Evolutionary conservation across 2,797 vertebrate genomes (phyloP), one percentile per base, ranked within the genome.

Genomic region (Helicolenus hilgendorfi): DNA sequence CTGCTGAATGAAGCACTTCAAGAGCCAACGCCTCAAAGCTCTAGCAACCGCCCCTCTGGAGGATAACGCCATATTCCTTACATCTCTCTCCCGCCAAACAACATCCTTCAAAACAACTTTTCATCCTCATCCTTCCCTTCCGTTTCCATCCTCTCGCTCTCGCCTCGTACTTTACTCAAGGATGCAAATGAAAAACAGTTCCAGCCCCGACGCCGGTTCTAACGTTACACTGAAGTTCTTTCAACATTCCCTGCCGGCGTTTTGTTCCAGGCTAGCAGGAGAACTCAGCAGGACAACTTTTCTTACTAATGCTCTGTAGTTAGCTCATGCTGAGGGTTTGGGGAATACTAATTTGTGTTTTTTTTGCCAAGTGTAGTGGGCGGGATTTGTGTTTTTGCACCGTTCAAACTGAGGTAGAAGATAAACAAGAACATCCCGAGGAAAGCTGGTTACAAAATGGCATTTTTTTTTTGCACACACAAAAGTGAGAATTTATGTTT

Each of bases 141-240:
- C n/a, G 27, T 64, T 73, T 62, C 74, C 69, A 1, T 68, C 64
- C 58, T 10, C 71, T 26, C 41, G 45, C 7, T 20, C 29, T 15
- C 29, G 4, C 65, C 36, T 75, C 14, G 9, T 59, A 53, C 74
- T 81, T 89, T 72, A 79, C 70, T 62, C 29, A n/a, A 14, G 27
- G 89, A 90, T 63, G 80, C 64, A 90, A 90, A 94, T 94, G 62
- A 83, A 87, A 92, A 91, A 68, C 91, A 90, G 87, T 70, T 81
- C 71, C 18, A 15, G 73, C 24, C 36, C 63, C 0, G 27, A 45
- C 11, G 11, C 10, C 4, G 7, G 36, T 72, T 91, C 86, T 86
- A 84, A 85, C 29, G 10, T 89, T 90, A 86, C 91, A 78, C 80
- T 83, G 71, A 76, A 74, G 81, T 89, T 81, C 84, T 92, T 77